Evolutionary conservation across 2,113 vertebrate species (phyloP), one percentile per base, ranked within the genome.

Genomic region (Bufo bufo): DNA sequence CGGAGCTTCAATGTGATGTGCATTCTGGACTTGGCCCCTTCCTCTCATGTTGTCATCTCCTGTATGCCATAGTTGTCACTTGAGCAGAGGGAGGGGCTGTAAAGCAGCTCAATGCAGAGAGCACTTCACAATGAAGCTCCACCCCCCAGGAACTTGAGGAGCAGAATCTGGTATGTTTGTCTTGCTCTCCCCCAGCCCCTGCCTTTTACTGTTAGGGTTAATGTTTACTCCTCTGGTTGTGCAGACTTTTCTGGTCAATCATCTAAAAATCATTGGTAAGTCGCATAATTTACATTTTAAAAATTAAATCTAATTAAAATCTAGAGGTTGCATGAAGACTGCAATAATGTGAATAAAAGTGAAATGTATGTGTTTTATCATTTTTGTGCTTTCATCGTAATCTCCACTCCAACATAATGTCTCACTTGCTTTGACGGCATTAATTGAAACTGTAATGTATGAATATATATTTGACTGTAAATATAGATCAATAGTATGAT

Each of bases 391-490:
- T 79, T 86, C 6, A 45, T 50, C 79, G 75, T 86, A 86, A 79
- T 52, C 74, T 66, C 13, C 75, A 86, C 85, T 59, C 10, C 54
- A 47, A 72, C 50, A 72, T 72, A 72, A 71, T 87, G 77, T 87
- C 33, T 87, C 69, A 82, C 86, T 72, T 82, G 78, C 82, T 81
- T 87, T 82, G 16, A 58, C 74, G 54, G 56, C 79, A 82, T 82
- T 82, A 71, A 52, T 52, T 63, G 61, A 65, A 66, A 13, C 75
- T 87, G 79, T 87, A 80, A 87, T 87, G 69, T 87, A 87, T 63
- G 45, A 87, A 82, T 75, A 82, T 82, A 87, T 82, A 82, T 74
- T 47, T 82, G 61, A 72, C 75, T 88, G 87, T 88, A 88, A 77
- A 88, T 84, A 84, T 61, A 88, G 47, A 71, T 54, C 65, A 69